These are phyloP conservation scores for Ellobius talpinus DNA, from an alignment of 2,113 vertebrate genomes.

Conservation along the genomic window DNA sequence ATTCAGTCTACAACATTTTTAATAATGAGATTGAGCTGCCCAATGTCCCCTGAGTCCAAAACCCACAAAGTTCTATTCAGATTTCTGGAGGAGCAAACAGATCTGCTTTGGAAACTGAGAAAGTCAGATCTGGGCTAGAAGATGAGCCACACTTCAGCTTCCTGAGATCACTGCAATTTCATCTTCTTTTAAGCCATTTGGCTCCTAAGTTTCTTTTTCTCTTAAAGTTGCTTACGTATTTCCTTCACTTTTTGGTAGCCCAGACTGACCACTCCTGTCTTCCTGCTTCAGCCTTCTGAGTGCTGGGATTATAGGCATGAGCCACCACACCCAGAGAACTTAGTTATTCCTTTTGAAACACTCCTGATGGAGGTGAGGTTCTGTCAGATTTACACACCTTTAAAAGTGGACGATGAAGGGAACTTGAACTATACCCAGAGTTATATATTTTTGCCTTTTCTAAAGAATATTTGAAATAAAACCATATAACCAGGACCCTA, in stretches of 20 bases:
- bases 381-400: slow-evolving; percentile 58
- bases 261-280: background rate
- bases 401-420: slow-evolving; percentile 35
- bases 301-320: background rate
- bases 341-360: slow-evolving; percentile 42
- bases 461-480: slow-evolving; percentile 56
- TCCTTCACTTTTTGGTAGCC: background rate
- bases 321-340: background rate
- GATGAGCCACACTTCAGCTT: slow-evolving; percentile 82
- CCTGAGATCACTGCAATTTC: slow-evolving; percentile 75
- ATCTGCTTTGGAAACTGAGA: slow-evolving; percentile 79
- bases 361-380: slow-evolving; percentile 21
- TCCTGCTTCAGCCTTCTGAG: background rate
- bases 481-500: background rate
- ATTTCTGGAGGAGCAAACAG: slow-evolving; percentile 62
- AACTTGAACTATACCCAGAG: slow-evolving; percentile 49
- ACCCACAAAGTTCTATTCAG: slow-evolving; percentile 66
- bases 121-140: slow-evolving; percentile 73
- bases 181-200: slow-evolving; percentile 73
- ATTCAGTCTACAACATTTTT: slow-evolving; percentile 24
- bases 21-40: slow-evolving; percentile 66
- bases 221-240: slow-evolving; percentile 30
- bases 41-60: slow-evolving; percentile 63
- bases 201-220: slow-evolving; percentile 69
- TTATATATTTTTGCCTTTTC: slow-evolving; percentile 25